A percentile compares a stretch with the other conserved stretches of the same genome.
phyloP scores from a whole-genome alignment of 2,113 vertebrate genomes.

The Hyaena hyaena region DNA sequence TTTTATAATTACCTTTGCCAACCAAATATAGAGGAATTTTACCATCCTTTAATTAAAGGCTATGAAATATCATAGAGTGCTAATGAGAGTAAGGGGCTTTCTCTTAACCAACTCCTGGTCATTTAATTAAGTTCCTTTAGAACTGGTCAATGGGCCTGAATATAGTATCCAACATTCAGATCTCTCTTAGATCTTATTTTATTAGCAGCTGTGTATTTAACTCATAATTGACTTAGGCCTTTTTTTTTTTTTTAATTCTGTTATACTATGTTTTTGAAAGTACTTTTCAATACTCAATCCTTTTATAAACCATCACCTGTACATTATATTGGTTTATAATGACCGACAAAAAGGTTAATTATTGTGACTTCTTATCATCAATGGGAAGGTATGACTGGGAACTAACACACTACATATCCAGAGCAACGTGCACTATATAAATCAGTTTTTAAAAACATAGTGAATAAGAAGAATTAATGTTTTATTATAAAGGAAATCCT shows the following conservation, averaged over 20 bases:
- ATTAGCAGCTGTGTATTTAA: not conserved
- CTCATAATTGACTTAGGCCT: not conserved
- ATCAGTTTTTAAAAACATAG: not conserved
- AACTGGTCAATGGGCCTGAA: not conserved
- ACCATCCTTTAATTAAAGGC: not conserved
- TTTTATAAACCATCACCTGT: not conserved
- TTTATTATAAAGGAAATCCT: not conserved
- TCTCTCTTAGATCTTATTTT: not conserved
- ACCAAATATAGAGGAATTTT: not conserved
- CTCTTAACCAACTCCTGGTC: not conserved
- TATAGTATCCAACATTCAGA: not conserved
- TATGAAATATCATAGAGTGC: not conserved
- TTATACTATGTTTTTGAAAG: not conserved
- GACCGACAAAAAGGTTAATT: not conserved
- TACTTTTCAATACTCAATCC: not conserved
- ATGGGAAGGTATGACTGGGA: not conserved
- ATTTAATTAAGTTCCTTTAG: slow-evolving; percentile 46
- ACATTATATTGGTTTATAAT: not conserved
- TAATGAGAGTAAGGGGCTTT: not conserved
- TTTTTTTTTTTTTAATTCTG: not conserved
- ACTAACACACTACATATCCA: not conserved
- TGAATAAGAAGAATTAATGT: not conserved
- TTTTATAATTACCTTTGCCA: not conserved
- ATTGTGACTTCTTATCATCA: not conserved
- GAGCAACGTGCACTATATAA: not conserved